phyloP scores from a whole-genome alignment of 2,888 invertebrate species.

The Macrosiphum euphorbiae region DNA sequence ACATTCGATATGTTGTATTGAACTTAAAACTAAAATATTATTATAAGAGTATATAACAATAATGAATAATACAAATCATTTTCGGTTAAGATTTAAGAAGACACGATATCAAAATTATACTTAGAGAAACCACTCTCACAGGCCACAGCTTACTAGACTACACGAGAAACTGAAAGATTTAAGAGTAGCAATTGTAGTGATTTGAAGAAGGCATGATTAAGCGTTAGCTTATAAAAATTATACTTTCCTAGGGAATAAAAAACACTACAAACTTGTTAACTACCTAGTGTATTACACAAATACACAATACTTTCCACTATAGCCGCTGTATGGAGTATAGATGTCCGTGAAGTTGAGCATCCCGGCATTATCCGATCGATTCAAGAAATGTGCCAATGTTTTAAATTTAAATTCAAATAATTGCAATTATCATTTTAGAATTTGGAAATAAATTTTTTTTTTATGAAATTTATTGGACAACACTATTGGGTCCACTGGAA shows the following conservation, averaged over 20 bases:
- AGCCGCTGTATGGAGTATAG: not conserved
- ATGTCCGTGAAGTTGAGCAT: not conserved
- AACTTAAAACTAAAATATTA: too few relatives aligned
- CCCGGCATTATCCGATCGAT: not conserved
- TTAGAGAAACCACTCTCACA: not conserved
- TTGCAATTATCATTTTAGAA: not conserved
- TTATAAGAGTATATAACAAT: too few relatives aligned
- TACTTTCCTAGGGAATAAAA: not conserved
- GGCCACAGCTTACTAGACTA: not conserved
- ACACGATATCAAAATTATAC: too few relatives aligned
- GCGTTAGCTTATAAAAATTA: not conserved
- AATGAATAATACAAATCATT: too few relatives aligned
- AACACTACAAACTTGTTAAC: not conserved
- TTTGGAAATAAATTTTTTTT: not conserved
- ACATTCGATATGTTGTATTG: too few relatives aligned
- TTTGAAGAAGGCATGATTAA: not conserved
- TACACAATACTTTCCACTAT: not conserved
- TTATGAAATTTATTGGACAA: not conserved
- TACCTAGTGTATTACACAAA: too few relatives aligned
- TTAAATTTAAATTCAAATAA: not conserved
- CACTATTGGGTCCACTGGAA: not conserved
- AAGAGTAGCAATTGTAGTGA: not conserved
- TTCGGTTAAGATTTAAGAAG: too few relatives aligned
- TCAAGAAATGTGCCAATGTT: not conserved
- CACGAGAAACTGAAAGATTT: not conserved